Base-by-base conservation (phyloP, 1,140 invertebrate genomes). In the Acromyrmex echinatior region DNA sequence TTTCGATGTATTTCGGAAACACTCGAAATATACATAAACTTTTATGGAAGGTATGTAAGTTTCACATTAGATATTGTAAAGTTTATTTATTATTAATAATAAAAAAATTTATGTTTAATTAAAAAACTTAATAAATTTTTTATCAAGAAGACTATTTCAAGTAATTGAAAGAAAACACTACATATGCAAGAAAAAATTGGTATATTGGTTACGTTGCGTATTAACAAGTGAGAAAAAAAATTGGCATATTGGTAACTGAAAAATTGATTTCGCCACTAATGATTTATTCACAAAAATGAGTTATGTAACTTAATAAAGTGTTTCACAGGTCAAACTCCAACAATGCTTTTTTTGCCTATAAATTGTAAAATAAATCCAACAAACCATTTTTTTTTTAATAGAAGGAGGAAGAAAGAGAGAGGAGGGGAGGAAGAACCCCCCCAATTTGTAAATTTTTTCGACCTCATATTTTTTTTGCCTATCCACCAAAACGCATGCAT, bases 391-490 rank as follows among this genome's bases (percentile, higher is more conserved):
- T 10, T 12, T 45, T 39, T 74, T 14, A 77, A 63, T 3, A 16
- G 10, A 3, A 31, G 31, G 31, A 31, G 28, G 1, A 51, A 49
- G 12, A 49, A 35, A 3, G 66, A 2, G 5, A 3, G 66, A 2
- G 39, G 6, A 35, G 3, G 1, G 9, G 10, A 66, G 10, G 3
- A 18, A 70, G 16, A 49, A 5, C 25, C 28, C 18, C 18, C 35
- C 73, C 80, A 49, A 82, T 82, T 82, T 82, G 73, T n/a, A 62
- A 82, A 82, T 74, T 73, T 80, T 66, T 82, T 82, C 16, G 1
- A 6, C 6, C 25, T 82, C 51, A 12, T 62, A 39, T 53, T 73
- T 82, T 82, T 82, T 73, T 45, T 14, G 60, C 12, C 3, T 21
- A 82, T 31, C 39, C 35, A 49, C 18, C 53, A 25, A 25, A 71